Evolutionary conservation across 30 jellyfish, hydroid and myxozoan genomes (phyloP).

Genomic region (Phacellophora camtschatica): DNA sequence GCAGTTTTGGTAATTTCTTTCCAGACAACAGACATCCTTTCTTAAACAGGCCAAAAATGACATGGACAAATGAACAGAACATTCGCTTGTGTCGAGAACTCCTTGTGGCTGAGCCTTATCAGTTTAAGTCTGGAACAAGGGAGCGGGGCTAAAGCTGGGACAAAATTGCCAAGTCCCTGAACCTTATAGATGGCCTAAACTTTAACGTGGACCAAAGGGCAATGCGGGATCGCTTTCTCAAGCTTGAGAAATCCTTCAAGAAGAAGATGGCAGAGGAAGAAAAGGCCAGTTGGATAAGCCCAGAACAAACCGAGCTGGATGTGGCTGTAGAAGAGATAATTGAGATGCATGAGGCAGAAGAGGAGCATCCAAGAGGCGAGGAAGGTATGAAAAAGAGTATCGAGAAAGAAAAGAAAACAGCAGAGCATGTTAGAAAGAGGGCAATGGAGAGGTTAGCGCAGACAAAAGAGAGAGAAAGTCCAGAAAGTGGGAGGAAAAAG

Average conservation of each 20-base stretch:
- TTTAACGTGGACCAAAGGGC: constrained; percentile 13
- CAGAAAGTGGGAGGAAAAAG: neutral
- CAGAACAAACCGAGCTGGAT: neutral
- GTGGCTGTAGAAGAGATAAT: neutral
- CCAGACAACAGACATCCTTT: no score
- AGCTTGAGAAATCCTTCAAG: neutral
- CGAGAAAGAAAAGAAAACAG: neutral
- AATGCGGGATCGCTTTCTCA: neutral
- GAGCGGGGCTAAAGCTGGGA: constrained; percentile 6
- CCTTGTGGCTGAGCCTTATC: neutral
- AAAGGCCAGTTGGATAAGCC: neutral
- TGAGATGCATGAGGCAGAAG: neutral
- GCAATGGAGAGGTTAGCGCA: neutral
- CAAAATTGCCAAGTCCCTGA: neutral
- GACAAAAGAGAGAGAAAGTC: neutral
- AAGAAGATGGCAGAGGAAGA: neutral
- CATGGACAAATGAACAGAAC: neutral
- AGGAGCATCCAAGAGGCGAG: neutral
- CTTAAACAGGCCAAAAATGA: neutral
- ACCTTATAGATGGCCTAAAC: neutral
- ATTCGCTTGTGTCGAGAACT: neutral
- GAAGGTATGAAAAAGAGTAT: neutral
- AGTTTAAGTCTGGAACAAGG: neutral
- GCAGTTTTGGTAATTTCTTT: no score
- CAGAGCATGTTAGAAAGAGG: constrained; percentile 2